phyloP scores from a whole-genome alignment of 2,113 vertebrate genomes.

The Mustela lutreola region DNA sequence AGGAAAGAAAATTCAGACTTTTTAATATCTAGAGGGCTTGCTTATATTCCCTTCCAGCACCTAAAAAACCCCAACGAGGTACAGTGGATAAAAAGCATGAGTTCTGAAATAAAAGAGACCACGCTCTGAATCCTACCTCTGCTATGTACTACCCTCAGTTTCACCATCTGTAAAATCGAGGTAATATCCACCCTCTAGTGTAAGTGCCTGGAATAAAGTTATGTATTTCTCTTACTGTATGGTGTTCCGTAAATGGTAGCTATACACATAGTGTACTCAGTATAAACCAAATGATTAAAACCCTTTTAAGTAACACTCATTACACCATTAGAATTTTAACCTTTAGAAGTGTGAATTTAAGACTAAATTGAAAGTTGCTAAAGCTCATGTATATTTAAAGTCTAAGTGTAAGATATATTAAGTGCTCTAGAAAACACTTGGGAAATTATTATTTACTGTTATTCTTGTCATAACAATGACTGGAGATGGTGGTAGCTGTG shows the following conservation, averaged over 20 bases:
- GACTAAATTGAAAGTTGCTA: slow-evolving; percentile 38
- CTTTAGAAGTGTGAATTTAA: slow-evolving; percentile 26
- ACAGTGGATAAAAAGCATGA: not conserved
- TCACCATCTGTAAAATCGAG: not conserved
- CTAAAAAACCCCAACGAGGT: not conserved
- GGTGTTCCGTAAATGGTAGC: not conserved
- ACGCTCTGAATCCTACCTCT: not conserved
- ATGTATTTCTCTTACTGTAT: not conserved
- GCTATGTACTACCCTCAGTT: not conserved
- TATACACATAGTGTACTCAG: not conserved
- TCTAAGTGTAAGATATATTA: not conserved
- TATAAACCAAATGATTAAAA: slow-evolving; percentile 24
- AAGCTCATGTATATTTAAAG: not conserved
- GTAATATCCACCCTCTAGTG: not conserved
- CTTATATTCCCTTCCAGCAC: not conserved
- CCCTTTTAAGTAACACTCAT: not conserved
- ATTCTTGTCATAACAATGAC: not conserved
- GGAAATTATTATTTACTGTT: slow-evolving; percentile 17
- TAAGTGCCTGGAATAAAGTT: not conserved
- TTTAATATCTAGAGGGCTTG: not conserved
- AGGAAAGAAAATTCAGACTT: slow-evolving; percentile 48
- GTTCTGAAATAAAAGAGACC: not conserved
- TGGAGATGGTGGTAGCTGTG: not conserved
- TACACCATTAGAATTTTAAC: not conserved
- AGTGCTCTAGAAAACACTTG: not conserved